A percentile compares a stretch with the other conserved stretches of the same genome.
Evolutionary conservation across 2,888 invertebrate genomes (phyloP).

Genomic region (Ephialtes manifestator): DNA sequence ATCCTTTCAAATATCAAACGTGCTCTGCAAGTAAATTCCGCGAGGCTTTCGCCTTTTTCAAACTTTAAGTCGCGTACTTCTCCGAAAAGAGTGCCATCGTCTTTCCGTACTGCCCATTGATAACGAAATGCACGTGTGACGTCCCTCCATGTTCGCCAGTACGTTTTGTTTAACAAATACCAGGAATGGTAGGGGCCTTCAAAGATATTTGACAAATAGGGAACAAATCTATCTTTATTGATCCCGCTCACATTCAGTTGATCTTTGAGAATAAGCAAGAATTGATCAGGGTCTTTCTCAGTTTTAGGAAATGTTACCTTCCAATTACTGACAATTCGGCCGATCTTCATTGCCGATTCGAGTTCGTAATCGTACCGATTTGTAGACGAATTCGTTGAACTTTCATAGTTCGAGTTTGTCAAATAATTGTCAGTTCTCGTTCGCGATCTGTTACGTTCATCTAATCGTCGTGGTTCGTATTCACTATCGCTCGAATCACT

Average conservation of each 20-base stretch:
- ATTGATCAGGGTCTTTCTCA: constrained; percentile 59
- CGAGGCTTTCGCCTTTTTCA: not conserved
- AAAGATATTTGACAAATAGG: constrained; percentile 61
- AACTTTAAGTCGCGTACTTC: not conserved
- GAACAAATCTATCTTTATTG: constrained; percentile 56
- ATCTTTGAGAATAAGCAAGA: constrained; percentile 53
- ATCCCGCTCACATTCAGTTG: constrained; percentile 51
- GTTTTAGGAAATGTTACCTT: constrained; percentile 59
- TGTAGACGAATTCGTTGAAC: not conserved
- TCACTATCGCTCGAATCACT: constrained; percentile 49
- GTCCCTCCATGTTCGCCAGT: constrained; percentile 21
- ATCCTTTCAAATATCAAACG: no score
- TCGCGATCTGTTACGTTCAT: not conserved
- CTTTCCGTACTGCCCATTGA: not conserved
- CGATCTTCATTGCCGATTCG: constrained; percentile 47
- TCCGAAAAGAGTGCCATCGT: not conserved
- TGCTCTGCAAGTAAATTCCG: not conserved
- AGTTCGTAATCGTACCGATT: not conserved
- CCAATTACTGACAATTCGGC: constrained; percentile 59
- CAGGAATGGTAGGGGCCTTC: constrained; percentile 52
- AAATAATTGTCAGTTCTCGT: not conserved
- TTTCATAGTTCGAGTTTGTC: not conserved
- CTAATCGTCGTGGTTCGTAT: not conserved
- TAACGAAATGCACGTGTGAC: not conserved
- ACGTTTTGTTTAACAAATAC: constrained; percentile 50